Conservation (phyloP, 2,888 invertebrate species). For the Desoria tigrina region DNA sequence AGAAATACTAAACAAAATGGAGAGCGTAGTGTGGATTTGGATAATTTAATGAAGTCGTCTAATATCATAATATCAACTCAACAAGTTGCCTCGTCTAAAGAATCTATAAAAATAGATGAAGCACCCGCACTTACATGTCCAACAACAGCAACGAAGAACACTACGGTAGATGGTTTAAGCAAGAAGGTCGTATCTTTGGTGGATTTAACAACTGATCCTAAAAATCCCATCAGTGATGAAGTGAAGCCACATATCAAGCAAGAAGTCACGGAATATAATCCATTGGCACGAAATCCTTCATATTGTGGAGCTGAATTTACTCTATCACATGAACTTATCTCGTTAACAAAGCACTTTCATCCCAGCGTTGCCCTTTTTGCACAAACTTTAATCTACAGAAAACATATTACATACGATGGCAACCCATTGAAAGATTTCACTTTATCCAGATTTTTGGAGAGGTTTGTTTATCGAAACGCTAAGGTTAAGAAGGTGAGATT, state of each 20-base stretch:
- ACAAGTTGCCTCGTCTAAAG: neutral
- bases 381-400: conserved; percentile 69
- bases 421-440: conserved; percentile 93
- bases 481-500: conserved; percentile 56
- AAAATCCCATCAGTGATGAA: neutral
- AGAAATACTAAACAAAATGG: conserved; percentile 11
- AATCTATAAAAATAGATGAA: neutral
- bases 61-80: neutral
- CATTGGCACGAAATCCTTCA: conserved; percentile 77
- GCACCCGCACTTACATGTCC: neutral
- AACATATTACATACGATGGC: conserved; percentile 79
- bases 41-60: conserved; percentile 16
- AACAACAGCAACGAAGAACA: conserved; percentile 1
- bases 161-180: no score
- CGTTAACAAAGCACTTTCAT: conserved; percentile 78
- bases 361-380: conserved; percentile 90
- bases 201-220: neutral
- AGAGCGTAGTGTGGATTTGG: neutral
- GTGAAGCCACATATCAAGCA: conserved; percentile 11
- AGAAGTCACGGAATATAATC: conserved; percentile 64
- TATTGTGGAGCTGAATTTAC: conserved; percentile 76
- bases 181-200: no score
- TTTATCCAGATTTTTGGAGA: conserved; percentile 84
- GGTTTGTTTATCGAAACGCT: conserved; percentile 91
- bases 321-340: conserved; percentile 72